Conservation (phyloP, 2,888 invertebrate species). For the Labia minor region DNA sequence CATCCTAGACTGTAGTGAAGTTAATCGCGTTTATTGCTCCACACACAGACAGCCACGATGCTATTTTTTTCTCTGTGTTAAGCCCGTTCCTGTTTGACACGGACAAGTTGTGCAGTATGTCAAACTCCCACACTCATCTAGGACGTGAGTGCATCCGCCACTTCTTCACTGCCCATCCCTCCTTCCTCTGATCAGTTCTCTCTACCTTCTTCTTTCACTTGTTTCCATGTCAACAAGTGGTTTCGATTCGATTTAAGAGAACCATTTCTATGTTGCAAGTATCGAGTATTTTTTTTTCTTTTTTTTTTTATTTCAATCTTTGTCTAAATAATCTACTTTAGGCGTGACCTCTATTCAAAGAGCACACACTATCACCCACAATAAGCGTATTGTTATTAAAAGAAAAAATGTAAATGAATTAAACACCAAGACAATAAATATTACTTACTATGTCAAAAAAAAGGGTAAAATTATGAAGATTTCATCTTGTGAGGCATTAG, state of each 20-base stretch:
- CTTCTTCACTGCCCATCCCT: neutral
- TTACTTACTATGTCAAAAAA: too few relatives aligned
- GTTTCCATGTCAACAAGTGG: neutral
- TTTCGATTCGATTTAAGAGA: conserved; percentile 6
- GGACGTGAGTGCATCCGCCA: conserved; percentile 13
- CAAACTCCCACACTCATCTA: conserved; percentile 5
- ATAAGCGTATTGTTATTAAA: too few relatives aligned
- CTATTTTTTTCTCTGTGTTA: neutral
- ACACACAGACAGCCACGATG: neutral
- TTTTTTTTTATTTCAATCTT: too few relatives aligned
- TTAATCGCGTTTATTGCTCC: neutral
- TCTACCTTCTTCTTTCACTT: neutral
- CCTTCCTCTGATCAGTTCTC: neutral
- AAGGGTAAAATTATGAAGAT: too few relatives aligned
- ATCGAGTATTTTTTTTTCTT: too few relatives aligned
- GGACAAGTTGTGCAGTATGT: conserved; percentile 13
- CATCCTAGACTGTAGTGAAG: neutral
- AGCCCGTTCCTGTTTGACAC: conserved; percentile 7
- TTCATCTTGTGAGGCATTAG: too few relatives aligned
- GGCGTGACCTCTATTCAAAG: neutral
- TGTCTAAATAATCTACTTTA: neutral
- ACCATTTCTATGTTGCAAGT: neutral
- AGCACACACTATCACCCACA: too few relatives aligned
- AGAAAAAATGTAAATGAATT: too few relatives aligned
- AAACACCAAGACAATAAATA: too few relatives aligned